A percentile compares a stretch with the other conserved stretches of the same genome.
phyloP scores from a whole-genome alignment of 2,888 invertebrate species.

The Philhelius pedissequus region DNA sequence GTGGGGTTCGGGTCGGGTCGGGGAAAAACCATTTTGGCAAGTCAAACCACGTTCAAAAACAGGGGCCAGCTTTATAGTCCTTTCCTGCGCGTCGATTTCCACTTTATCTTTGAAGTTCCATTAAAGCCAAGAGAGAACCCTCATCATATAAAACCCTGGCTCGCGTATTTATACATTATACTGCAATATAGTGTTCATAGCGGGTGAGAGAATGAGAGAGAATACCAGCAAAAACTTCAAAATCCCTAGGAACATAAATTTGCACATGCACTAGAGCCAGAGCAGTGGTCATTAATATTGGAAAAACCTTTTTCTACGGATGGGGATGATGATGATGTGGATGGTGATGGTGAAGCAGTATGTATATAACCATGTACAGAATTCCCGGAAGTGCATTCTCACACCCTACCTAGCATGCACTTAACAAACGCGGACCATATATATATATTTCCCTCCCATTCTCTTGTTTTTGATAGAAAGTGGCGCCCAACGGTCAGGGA shows the following conservation, averaged over 20 bases:
- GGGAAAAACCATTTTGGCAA: slow-evolving; percentile 55
- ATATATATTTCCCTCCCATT: not conserved
- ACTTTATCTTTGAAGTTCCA: slow-evolving; percentile 63
- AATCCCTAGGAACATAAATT: slow-evolving; percentile 63
- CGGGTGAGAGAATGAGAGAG: not conserved
- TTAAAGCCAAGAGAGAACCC: slow-evolving; percentile 49
- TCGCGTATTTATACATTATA: not conserved
- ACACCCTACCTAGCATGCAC: slow-evolving; percentile 41
- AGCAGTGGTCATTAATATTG: slow-evolving; percentile 69
- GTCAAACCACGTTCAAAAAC: slow-evolving; percentile 61
- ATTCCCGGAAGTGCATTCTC: slow-evolving; percentile 58
- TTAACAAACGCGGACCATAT: slow-evolving; percentile 33
- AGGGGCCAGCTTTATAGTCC: not conserved
- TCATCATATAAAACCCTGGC: slow-evolving; percentile 37
- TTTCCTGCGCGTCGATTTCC: slow-evolving; percentile 9
- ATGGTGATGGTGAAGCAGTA: not conserved
- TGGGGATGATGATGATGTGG: slow-evolving; percentile 48
- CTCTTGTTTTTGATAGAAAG: not conserved
- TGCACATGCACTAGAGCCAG: slow-evolving; percentile 64
- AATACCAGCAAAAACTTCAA: slow-evolving; percentile 11
- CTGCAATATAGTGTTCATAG: not conserved
- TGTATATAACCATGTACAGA: slow-evolving; percentile 22
- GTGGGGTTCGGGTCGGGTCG: no score
- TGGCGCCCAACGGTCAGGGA: slow-evolving; percentile 15
- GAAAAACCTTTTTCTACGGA: slow-evolving; percentile 62